These are phyloP conservation scores for Peromyscus eremicus DNA, from an alignment of 2,797 vertebrate species.

Conservation along the genomic window DNA sequence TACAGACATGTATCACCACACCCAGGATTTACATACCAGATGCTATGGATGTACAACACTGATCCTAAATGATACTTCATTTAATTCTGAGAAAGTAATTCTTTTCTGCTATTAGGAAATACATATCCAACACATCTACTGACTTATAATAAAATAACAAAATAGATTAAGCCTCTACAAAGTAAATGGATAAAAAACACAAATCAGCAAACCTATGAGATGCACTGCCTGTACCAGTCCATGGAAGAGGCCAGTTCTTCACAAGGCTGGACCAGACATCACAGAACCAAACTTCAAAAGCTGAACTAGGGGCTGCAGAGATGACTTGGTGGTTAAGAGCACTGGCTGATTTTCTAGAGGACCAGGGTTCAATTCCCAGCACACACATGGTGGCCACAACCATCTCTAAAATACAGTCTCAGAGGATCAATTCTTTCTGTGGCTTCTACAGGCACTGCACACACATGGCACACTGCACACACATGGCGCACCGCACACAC, in stretches of 20 bases:
- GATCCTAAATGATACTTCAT: constrained; percentile 18
- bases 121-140: neutral
- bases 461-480: neutral
- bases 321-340: neutral
- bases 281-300: neutral
- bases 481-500: no score
- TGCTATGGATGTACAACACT: neutral
- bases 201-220: neutral
- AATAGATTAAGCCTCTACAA: constrained; percentile 38
- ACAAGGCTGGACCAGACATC: neutral
- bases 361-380: neutral
- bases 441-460: neutral
- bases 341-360: neutral
- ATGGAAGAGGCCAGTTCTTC: neutral
- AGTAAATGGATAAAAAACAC: neutral
- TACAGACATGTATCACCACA: neutral
- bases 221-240: neutral
- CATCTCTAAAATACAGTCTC: neutral
- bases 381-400: neutral
- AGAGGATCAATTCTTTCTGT: neutral
- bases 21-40: neutral
- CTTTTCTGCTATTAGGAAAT: constrained; percentile 34
- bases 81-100: constrained; percentile 48
- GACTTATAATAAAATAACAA: constrained; percentile 37
- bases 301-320: neutral